Conservation (phyloP, 2,113 vertebrate genomes). For the Tachysurus fulvidraco region DNA sequence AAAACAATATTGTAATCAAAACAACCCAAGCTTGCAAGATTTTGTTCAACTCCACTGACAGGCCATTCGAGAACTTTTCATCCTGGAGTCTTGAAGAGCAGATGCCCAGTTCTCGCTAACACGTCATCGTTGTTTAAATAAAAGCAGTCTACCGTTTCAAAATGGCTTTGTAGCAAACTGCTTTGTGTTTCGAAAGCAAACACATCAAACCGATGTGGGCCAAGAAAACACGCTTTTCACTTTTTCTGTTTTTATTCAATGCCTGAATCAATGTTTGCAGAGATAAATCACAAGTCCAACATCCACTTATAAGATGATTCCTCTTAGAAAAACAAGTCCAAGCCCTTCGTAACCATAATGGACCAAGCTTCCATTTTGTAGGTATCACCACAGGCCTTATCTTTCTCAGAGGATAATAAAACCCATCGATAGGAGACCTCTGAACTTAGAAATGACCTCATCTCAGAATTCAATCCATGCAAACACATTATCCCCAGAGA, state of each 20-base stretch:
- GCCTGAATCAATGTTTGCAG: too few relatives aligned
- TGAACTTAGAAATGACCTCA: slow-evolving; percentile 33
- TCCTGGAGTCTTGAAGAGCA: neutral
- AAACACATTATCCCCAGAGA: slow-evolving; percentile 20
- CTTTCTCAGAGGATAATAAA: slow-evolving; percentile 12
- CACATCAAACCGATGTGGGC: neutral
- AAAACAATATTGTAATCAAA: slow-evolving; percentile 13
- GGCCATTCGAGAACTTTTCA: neutral
- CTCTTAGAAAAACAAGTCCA: neutral
- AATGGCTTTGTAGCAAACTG: neutral
- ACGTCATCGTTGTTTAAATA: neutral
- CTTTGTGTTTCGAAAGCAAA: neutral
- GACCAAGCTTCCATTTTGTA: neutral
- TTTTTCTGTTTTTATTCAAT: neutral
- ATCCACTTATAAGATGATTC: neutral
- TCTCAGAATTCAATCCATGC: slow-evolving; percentile 25
- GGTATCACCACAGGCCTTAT: neutral
- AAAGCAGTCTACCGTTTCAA: slow-evolving; percentile 4
- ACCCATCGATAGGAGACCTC: slow-evolving; percentile 26
- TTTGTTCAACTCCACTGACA: neutral
- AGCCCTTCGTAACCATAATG: neutral
- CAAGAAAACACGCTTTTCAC: neutral
- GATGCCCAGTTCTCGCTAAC: neutral
- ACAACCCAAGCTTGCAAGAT: neutral
- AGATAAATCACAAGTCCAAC: neutral